These are phyloP conservation scores for Vanessa tameamea DNA, from an alignment of 1,140 invertebrate species.

Conservation along the genomic window DNA sequence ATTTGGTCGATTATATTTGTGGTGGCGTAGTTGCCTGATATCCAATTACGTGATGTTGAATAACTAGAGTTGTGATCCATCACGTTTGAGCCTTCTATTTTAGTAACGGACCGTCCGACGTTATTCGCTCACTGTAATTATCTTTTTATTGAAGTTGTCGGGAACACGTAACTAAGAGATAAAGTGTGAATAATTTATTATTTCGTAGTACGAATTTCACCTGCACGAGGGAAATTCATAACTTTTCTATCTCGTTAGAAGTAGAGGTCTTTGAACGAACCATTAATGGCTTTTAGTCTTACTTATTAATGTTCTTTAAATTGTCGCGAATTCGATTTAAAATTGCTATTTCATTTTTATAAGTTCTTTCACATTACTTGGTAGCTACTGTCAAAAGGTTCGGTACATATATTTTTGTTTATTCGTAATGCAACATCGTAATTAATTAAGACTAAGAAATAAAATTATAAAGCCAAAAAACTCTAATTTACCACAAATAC, in stretches of 20 bases:
- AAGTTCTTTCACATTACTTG: background rate
- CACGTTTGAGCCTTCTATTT: conserved; percentile 26
- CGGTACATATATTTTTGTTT: too few relatives aligned
- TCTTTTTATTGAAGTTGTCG: conserved; percentile 26
- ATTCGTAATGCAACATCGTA: too few relatives aligned
- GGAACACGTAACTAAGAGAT: conserved; percentile 7
- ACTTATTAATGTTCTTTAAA: conserved; percentile 5
- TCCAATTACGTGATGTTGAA: conserved; percentile 37
- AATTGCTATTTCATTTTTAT: conserved; percentile 1
- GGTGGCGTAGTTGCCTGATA: conserved; percentile 20
- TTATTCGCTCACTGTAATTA: conserved; percentile 26
- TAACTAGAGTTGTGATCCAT: conserved; percentile 37
- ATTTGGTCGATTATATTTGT: conserved; percentile 5
- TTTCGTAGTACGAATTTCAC: background rate
- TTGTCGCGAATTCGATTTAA: background rate
- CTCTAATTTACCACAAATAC: too few relatives aligned
- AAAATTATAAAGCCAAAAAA: too few relatives aligned
- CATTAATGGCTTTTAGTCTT: conserved; percentile 2
- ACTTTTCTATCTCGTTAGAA: background rate
- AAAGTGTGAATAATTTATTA: conserved; percentile 21
- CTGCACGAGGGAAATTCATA: background rate
- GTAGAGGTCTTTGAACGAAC: background rate
- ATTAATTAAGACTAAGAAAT: too few relatives aligned
- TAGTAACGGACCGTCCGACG: conserved; percentile 17
- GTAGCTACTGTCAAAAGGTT: too few relatives aligned